Evolutionary conservation across 1,140 invertebrate genomes (phyloP), one percentile per base, ranked within the genome.

Genomic region (Monochamus saltuarius): DNA sequence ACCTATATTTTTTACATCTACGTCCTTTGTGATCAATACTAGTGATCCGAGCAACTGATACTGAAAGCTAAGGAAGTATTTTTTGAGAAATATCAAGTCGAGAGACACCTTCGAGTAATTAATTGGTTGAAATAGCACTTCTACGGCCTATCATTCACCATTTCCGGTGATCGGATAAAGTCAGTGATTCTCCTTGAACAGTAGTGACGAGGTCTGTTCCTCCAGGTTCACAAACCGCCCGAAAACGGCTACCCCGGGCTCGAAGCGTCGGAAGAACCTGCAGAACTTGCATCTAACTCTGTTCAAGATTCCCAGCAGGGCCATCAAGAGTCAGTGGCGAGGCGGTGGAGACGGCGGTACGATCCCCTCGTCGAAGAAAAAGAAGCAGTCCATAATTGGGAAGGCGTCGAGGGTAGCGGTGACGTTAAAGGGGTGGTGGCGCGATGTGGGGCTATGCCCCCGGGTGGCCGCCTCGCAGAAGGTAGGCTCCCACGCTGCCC

Each of bases 371-470:
- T 53, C 59, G 52, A 43, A 39, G 40, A 57, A 59, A 34, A 43
- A 50, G 14, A 61, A 63, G 40, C 43, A 61, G 46, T 65, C 66
- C 60, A 64, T 71, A 42, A 62, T 69, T 51, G 69, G 62, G 45
- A 76, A 74, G 62, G 71, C 72, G 54, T 70, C 70, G 38, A 71
- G 72, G 56, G 73, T 76, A 68, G 72, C 75, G 66, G 73, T 77
- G 69, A 73, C 71, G 46, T 63, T 77, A 52, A 77, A 77, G 67
- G 69, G 74, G 73, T 75, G 74, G 75, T 77, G 75, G 75, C 73
- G 74, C 64, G 75, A 77, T 77, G 75, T 74, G 73, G 75, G 74
- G 72, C 72, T 75, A 49, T 77, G 75, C 72, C 73, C 71, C 49
- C 60, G 67, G 70, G 69, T 67, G 62, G 55, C 65, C 65, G 64